Conservation (phyloP, 2,888 invertebrate genomes). For the Timandra comae region DNA sequence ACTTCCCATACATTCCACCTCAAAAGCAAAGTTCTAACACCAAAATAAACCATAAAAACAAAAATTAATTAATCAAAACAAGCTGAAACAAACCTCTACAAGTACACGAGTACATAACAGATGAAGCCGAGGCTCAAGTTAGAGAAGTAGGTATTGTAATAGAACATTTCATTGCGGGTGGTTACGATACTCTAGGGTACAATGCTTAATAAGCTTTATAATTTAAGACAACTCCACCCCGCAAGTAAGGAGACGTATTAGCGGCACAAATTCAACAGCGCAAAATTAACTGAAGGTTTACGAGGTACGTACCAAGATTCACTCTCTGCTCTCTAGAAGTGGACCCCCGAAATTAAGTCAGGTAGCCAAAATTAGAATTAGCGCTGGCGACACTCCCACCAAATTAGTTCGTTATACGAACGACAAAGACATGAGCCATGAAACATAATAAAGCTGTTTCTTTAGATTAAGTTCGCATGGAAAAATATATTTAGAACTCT, state of each 20-base stretch:
- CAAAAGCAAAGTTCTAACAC: constrained; percentile 18
- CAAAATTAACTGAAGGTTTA: constrained; percentile 40
- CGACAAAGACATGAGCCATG: no score
- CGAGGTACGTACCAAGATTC: no score
- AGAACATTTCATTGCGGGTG: constrained; percentile 53
- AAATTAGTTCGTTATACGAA: constrained; percentile 1
- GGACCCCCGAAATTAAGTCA: constrained; percentile 13
- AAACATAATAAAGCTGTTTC: no score
- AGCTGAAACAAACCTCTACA: constrained; percentile 19
- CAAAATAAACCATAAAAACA: constrained; percentile 27
- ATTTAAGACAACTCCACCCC: constrained; percentile 58
- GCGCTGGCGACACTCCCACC: constrained; percentile 4
- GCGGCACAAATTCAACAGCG: constrained; percentile 34
- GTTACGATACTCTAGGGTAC: constrained; percentile 64
- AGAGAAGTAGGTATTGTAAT: constrained; percentile 27
- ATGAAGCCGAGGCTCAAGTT: constrained; percentile 34
- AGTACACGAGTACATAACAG: constrained; percentile 43
- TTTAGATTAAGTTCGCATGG: no score
- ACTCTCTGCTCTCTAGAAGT: no score
- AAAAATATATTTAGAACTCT: constrained; percentile 12
- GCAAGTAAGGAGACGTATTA: constrained; percentile 51
- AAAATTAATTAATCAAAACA: constrained; percentile 45
- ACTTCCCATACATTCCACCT: no score
- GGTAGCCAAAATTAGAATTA: constrained; percentile 9
- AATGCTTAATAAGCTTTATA: constrained; percentile 70